Conservation (phyloP, 2,888 invertebrate species). For the Mamestra brassicae region DNA sequence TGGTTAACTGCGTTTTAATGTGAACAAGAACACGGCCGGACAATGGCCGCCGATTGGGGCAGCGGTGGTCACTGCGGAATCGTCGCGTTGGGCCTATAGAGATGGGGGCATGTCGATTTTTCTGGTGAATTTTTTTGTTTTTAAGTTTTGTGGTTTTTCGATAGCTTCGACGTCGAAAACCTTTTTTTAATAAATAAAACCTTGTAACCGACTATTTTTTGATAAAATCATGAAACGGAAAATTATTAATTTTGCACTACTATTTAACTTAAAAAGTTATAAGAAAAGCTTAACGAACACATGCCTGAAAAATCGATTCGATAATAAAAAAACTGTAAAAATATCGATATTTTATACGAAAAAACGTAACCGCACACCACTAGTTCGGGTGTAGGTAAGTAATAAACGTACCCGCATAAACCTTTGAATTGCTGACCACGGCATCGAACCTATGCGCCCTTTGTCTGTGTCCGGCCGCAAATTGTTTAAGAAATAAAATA, state of each 20-base stretch:
- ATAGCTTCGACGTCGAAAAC: neutral
- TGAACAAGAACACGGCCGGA: conserved; percentile 88
- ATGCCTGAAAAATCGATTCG: neutral
- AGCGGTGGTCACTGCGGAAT: conserved; percentile 84
- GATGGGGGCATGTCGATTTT: conserved; percentile 42
- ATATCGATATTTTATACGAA: conserved; percentile 61
- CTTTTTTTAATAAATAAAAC: neutral
- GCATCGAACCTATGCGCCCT: conserved; percentile 87
- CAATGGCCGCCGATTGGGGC: conserved; percentile 88
- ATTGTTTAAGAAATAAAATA: conserved; percentile 91
- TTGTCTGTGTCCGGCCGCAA: conserved; percentile 88
- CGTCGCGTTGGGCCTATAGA: conserved; percentile 71
- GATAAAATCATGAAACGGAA: neutral
- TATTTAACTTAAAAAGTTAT: neutral
- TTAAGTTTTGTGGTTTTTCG: neutral
- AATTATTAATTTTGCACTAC: neutral
- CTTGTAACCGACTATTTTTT: neutral
- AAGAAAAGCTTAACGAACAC: neutral
- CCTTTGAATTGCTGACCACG: conserved; percentile 90
- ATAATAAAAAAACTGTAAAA: conserved; percentile 3
- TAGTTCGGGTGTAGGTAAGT: conserved; percentile 81
- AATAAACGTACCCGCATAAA: conserved; percentile 90
- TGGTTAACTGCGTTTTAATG: conserved; percentile 90
- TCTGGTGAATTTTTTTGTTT: neutral
- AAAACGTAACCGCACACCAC: conserved; percentile 65